Evolutionary conservation across 2,888 invertebrate species (phyloP).

Genomic region (Nasonovia ribisnigri): DNA sequence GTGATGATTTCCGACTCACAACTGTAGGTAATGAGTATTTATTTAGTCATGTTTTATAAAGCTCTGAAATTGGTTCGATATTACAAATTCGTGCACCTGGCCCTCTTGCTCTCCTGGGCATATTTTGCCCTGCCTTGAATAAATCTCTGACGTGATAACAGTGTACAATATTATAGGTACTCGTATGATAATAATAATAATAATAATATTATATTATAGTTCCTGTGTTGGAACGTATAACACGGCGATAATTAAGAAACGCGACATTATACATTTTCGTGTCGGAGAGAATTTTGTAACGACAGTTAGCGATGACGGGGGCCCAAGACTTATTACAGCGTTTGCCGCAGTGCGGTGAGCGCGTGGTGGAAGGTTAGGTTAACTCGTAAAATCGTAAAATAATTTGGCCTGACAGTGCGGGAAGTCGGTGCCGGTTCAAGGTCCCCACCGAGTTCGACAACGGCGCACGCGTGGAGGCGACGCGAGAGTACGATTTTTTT

Average conservation of each 20-base stretch:
- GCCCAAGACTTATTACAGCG: not conserved
- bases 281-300: constrained; percentile 33
- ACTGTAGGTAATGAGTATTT: not conserved
- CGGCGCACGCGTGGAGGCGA: constrained; percentile 24
- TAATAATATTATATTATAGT: not conserved
- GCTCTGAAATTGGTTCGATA: not conserved
- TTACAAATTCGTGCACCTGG: not conserved
- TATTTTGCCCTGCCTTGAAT: not conserved
- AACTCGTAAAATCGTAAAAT: constrained; percentile 58
- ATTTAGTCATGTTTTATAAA: not conserved
- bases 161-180: not conserved
- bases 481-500: constrained; percentile 33
- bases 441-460: constrained; percentile 15
- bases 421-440: constrained; percentile 59
- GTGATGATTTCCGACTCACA: not conserved
- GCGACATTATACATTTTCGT: not conserved
- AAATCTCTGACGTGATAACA: not conserved
- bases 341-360: not conserved
- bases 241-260: not conserved
- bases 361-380: constrained; percentile 7
- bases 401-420: constrained; percentile 54
- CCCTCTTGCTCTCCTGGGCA: too few species aligned
- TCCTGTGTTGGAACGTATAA: not conserved
- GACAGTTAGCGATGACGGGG: constrained; percentile 17
- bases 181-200: not conserved